Evolutionary conservation across 2,113 vertebrate genomes (phyloP), one percentile per base, ranked within the genome.

Genomic region (Gracilinanus agilis): DNA sequence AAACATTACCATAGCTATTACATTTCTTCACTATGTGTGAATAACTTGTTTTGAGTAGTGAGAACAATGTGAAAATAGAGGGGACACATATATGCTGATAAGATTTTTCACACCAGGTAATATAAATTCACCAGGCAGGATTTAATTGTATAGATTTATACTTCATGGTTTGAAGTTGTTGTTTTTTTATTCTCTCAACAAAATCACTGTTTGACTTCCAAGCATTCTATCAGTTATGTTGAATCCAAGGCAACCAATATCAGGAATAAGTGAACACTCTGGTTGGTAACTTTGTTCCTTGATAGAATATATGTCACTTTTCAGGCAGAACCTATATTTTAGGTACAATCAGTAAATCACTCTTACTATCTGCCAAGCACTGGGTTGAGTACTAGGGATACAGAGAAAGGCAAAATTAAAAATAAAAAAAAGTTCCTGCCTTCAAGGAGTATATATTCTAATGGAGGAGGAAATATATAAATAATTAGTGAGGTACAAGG

Each of bases 191-290:
- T 54, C 16, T 29, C 54, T 24, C 44, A 54, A 91, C 88, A 89
- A 96, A 97, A 92, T 21, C 4, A 95, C 93, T 93, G 88, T 55
- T 91, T 94, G 90, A 3, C 19, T 94, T 96, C 44, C 53, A 92
- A 23, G 90, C 0, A 90, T 94, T 89, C n/a, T 92, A 40, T 49
- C 90, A 2, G 93, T 96, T 55, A 21, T 34, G 91, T 21, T 89
- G 88, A 94, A 58, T 55, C 12, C 55, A 16, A 93, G 89, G 25
- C 91, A 44, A 95, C 93, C 95, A 96, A 88, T 90, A 92, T 91
- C 90, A 94, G 44, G 91, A 92, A 90, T 75, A 56, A 90, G 9
- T 95, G 2, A n/a, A 91, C 13, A 94, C 53, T 23, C 13, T 75
- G 61, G 34, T 75, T 75, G 61, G 34, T 75, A n/a, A n/a, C 61